These are phyloP conservation scores for Notarius quadriscutis DNA, from an alignment of 2,113 vertebrate species.

Conservation along the genomic window DNA sequence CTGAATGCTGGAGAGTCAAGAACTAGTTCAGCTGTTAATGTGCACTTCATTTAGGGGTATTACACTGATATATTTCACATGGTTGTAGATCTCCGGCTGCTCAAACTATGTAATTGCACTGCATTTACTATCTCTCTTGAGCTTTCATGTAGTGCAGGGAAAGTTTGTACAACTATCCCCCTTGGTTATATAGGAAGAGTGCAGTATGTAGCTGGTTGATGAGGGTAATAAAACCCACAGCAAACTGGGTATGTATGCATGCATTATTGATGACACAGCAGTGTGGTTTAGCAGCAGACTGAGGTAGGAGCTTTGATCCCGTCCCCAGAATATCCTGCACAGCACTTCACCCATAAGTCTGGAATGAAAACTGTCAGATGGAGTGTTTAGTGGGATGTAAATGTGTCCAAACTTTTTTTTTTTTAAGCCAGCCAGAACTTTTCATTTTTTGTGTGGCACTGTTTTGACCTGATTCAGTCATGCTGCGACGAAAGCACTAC, in stretches of 20 bases:
- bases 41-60: not conserved
- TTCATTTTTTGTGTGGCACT: not conserved
- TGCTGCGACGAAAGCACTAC: not conserved
- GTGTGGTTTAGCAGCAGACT: constrained; percentile 32
- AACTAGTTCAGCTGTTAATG: constrained; percentile 4
- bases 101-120: not conserved
- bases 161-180: constrained; percentile 12
- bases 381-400: constrained; percentile 38
- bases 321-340: constrained; percentile 39
- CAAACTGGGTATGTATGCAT: constrained; percentile 40
- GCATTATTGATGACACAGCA: constrained; percentile 48
- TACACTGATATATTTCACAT: not conserved
- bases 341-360: constrained; percentile 29
- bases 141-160: not conserved
- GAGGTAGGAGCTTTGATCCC: constrained; percentile 47
- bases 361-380: constrained; percentile 39
- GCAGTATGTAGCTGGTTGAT: constrained; percentile 29
- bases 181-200: not conserved
- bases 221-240: constrained; percentile 47
- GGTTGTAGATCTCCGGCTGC: not conserved
- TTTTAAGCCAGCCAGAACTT: constrained; percentile 35
- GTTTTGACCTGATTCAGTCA: constrained; percentile 37
- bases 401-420: constrained; percentile 8
- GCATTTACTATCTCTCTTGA: not conserved
- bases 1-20: not conserved